Base-by-base conservation (phyloP, 1,140 invertebrate genomes). In the Pseudomyrmex pallidus region DNA sequence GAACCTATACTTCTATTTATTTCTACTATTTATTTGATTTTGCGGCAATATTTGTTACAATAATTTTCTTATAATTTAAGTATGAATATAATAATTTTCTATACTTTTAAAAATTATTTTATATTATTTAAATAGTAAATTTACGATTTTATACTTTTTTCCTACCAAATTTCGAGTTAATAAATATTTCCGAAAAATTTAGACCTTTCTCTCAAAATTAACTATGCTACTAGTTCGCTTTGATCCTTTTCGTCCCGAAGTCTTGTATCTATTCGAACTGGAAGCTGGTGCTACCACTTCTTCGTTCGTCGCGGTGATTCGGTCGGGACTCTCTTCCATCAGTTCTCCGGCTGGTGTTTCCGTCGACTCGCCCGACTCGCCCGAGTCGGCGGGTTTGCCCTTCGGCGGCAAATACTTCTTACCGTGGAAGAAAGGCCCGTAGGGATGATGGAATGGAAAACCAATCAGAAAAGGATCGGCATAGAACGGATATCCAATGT, bases 391-490 rank as follows among this genome's bases (percentile, higher is more conserved):
- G 3, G 68, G 59, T n/a, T 64, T 80, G 12, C 10, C 57, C 48
- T 62, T 82, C 48, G 78, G 59, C 8, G 66, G 56, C 13, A 63
- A 13, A 22, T 82, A 82, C 10, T 82, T 74, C 46, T 74, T 82
- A 74, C 78, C 59, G 35, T 44, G 25, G 10, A 64, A 13, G 25
- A 46, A 22, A 22, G 70, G 70, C 2, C 78, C 57, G 50, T 82
- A 82, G 63, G 70, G 59, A 46, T 63, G 22, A 10, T 59, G 76
- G 12, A 80, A 62, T 7, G 78, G 70, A 20, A 82, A 63, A n/a
- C 68, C 78, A 74, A 35, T 62, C 61, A 63, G 25, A 74, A 54
- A 82, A 0, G 78, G 78, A 74, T 74, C 78, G 68, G 70, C 78
- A 73, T 54, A 74, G 3, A 74, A 44, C 1, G 72, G 72, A 74